Base-by-base conservation (phyloP, 2,888 invertebrate genomes). In the Hoplodrina ambigua region DNA sequence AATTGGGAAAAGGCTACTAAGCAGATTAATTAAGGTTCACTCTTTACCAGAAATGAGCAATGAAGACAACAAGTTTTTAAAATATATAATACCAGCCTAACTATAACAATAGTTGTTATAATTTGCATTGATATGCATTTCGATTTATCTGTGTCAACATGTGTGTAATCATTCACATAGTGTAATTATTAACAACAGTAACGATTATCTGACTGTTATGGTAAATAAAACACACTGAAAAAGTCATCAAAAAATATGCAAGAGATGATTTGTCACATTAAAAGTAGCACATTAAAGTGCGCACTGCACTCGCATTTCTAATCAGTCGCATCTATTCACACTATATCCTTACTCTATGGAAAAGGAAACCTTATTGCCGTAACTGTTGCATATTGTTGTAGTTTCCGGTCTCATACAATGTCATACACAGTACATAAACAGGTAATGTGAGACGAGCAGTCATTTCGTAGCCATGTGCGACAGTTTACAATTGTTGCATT, bases 301-400 rank as follows among this genome's bases (percentile, higher is more conserved):
- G 11, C 13, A 8, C 15, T 17, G 2, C 2, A n/a, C 7, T 44
- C n/a, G 17, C 19, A 3, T 7, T 59, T 46, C 10, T n/a, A 52
- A 19, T 10, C 5, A 11, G 20, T 5, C 70, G 1, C 19, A 67
- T 76, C 49, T 37, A 63, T 67, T 46, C 30, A 44, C 0, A 15
- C 10, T 0, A 56, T n/a, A 67, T 58, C 46, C 20, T 13, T 15
- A 33, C 37, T 55, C 19, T 44, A 49, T 11, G 25, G 46, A 54
- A 68, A 61, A 67, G 56, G 55, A 79, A 68, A 64, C 15, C 20
- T 72, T 53, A 61, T 52, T 52, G 30, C 41, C 64, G 44, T 66
- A 65, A 54, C 66, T 64, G 59, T 80, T 66, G 71, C 81, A 57
- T 69, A 81, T 76, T 70, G 66, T 78, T 54, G 54, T 20, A n/a